phyloP scores from a whole-genome alignment of 2,113 vertebrate species.

The Xiphophorus hellerii region DNA sequence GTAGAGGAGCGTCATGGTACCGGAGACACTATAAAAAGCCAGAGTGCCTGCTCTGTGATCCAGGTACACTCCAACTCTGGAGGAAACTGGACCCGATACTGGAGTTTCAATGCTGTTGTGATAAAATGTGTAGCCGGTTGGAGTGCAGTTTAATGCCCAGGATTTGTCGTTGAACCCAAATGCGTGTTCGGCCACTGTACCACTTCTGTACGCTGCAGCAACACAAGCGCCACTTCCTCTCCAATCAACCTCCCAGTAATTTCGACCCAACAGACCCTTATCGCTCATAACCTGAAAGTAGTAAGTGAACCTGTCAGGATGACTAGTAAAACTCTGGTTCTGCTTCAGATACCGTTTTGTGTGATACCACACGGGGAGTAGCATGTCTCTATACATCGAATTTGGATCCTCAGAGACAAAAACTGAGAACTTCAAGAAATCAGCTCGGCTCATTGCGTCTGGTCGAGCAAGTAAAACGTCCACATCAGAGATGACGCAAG shows the following conservation, averaged over 20 bases:
- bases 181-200: too few species aligned
- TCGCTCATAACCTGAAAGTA: neutral
- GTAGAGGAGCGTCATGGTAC: neutral
- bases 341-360: too few species aligned
- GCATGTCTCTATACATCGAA: too few species aligned
- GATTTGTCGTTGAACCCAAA: neutral
- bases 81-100: neutral
- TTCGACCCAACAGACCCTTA: neutral
- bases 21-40: slow-evolving; percentile 12
- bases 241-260: slow-evolving; percentile 12
- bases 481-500: neutral
- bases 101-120: neutral
- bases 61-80: slow-evolving; percentile 9
- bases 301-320: neutral
- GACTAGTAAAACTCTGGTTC: too few species aligned
- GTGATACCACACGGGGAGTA: too few species aligned
- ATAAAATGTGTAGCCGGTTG: neutral
- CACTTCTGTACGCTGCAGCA: neutral
- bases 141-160: neutral
- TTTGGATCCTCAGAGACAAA: too few species aligned
- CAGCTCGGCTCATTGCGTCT: neutral
- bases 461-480: neutral
- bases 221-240: neutral
- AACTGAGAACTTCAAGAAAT: neutral
- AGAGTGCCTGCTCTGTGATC: neutral